Evolutionary conservation across 2,888 invertebrate species (phyloP).

Genomic region (Tenthredo distinguenda): DNA sequence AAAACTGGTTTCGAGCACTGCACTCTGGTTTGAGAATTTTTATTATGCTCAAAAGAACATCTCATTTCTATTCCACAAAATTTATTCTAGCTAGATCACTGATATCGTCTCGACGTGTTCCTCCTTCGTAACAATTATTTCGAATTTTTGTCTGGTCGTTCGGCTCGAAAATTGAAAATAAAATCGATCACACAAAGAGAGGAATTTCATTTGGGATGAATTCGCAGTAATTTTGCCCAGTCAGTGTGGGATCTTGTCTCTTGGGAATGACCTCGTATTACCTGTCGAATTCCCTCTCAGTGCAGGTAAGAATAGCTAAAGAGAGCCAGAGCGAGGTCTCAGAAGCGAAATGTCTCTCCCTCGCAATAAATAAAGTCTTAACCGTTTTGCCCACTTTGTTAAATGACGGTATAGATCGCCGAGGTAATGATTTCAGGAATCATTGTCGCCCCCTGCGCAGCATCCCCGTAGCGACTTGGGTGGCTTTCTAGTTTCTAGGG

Average conservation of each 20-base stretch:
- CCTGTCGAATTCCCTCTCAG: constrained; percentile 14
- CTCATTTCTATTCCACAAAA: no score
- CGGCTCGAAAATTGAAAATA: background rate
- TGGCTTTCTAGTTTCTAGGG: constrained; percentile 6
- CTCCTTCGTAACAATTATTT: background rate
- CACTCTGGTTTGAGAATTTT: no score
- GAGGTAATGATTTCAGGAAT: constrained; percentile 53
- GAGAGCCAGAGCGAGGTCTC: background rate
- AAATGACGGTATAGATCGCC: constrained; percentile 7
- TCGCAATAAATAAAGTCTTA: constrained; percentile 54
- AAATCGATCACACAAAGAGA: background rate
- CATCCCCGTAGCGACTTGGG: constrained; percentile 51
- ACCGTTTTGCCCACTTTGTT: constrained; percentile 14
- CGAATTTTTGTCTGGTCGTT: background rate
- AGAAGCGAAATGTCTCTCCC: background rate
- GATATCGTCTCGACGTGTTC: background rate
- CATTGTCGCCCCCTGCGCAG: constrained; percentile 38
- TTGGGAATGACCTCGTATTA: constrained; percentile 53
- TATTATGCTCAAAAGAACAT: no score
- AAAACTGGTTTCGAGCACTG: background rate
- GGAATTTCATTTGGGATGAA: constrained; percentile 60
- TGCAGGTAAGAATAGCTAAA: background rate
- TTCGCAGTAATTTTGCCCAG: constrained; percentile 7
- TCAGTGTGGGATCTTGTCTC: constrained; percentile 40
- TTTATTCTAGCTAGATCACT: background rate